phyloP scores from a whole-genome alignment of 2,113 vertebrate genomes.

The Pterophyllum scalare region DNA sequence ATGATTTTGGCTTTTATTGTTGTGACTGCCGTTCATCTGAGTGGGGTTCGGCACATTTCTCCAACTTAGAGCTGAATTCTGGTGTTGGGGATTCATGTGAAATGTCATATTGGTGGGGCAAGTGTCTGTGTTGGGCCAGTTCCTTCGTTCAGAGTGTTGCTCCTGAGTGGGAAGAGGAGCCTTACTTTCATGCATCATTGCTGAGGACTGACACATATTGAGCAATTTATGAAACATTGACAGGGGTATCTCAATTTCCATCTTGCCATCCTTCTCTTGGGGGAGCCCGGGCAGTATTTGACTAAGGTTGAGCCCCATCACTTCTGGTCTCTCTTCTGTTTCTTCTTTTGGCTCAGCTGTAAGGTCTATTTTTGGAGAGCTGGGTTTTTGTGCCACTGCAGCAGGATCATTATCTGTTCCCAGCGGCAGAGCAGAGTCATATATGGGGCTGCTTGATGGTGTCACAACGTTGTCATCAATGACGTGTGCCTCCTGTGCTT shows the following conservation, averaged over 20 bases:
- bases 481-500: background rate
- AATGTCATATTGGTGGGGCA: conserved; percentile 19
- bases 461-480: conserved; percentile 22
- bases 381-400: background rate
- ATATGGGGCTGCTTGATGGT: conserved; percentile 16
- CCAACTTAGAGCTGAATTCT: background rate
- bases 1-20: background rate
- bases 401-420: background rate
- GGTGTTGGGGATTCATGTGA: conserved; percentile 20
- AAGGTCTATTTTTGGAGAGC: conserved; percentile 29
- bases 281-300: background rate
- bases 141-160: background rate
- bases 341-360: background rate
- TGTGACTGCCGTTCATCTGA: background rate
- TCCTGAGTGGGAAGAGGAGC: background rate
- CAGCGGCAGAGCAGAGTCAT: background rate
- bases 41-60: background rate
- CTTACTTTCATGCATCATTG: background rate
- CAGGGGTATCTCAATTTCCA: conserved; percentile 82
- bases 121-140: background rate
- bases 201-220: conserved; percentile 36
- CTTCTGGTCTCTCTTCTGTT: conserved; percentile 7
- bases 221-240: conserved; percentile 74
- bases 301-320: background rate
- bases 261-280: conserved; percentile 53